Conservation (phyloP, 2,797 vertebrate species). For the Luscinia luscinia region DNA sequence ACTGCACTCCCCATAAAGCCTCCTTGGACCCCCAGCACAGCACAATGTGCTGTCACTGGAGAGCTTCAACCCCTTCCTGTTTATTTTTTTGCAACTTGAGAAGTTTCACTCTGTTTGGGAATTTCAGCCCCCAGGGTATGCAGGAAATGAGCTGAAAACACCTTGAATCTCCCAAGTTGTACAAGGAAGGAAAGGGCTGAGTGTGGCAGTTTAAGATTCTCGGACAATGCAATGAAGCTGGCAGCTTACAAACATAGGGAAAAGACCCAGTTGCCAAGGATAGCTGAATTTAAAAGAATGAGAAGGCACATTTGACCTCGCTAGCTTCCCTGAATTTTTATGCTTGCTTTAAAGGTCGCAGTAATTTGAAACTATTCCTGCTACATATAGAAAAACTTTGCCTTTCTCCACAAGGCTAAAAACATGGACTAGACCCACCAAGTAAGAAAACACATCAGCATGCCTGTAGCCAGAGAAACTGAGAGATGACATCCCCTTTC, state of each 20-base stretch:
- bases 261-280: background rate
- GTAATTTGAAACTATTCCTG: background rate
- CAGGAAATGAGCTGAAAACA: background rate
- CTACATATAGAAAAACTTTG: background rate
- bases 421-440: background rate
- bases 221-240: background rate
- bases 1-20: background rate
- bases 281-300: background rate
- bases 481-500: background rate
- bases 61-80: background rate
- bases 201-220: background rate
- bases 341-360: background rate
- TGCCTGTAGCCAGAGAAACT: background rate
- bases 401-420: background rate
- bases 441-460: background rate
- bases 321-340: background rate
- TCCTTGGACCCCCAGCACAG: background rate
- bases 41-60: background rate
- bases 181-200: background rate
- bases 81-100: background rate
- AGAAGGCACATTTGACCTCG: background rate
- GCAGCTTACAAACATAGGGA: background rate
- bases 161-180: background rate
- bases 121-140: background rate
- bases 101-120: background rate